A percentile compares a stretch with the other conserved stretches of the same genome.
Conservation (phyloP, 1,140 invertebrate genomes). For the Diploscapter pachys region DNA sequence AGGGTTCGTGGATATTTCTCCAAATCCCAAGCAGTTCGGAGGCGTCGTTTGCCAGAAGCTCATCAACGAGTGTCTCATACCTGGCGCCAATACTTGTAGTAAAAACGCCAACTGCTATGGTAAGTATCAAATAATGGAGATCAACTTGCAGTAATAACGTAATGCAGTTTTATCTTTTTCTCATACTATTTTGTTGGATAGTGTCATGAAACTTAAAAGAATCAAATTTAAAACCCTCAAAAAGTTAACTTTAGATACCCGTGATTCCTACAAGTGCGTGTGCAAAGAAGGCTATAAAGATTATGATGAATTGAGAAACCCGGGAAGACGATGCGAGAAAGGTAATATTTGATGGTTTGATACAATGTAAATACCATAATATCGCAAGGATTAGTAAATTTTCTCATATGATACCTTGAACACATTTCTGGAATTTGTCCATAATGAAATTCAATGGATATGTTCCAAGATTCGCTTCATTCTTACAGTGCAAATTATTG, state of each 20-base stretch:
- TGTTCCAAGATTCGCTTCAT: too few species aligned
- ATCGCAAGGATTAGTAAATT: background rate
- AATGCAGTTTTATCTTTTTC: too few species aligned
- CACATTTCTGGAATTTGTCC: too few species aligned
- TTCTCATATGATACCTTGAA: background rate
- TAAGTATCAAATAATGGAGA: background rate
- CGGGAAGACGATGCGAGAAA: conserved; percentile 53
- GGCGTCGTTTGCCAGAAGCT: conserved; percentile 50
- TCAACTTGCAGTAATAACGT: too few species aligned
- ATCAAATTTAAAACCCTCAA: background rate
- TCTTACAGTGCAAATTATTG: too few species aligned
- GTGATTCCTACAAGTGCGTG: conserved; percentile 53
- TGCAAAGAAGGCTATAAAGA: conserved; percentile 54
- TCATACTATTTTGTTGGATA: too few species aligned
- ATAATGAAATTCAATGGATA: too few species aligned
- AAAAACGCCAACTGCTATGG: conserved; percentile 55
- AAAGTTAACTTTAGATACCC: conserved; percentile 16
- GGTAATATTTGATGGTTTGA: background rate
- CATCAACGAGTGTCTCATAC: conserved; percentile 48
- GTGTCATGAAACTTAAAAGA: background rate
- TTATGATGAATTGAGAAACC: conserved; percentile 55
- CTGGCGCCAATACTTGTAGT: conserved; percentile 54
- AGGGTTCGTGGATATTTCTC: conserved; percentile 58
- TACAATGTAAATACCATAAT: background rate
- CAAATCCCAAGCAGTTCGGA: conserved; percentile 49